Evolutionary conservation across 2,797 vertebrate genomes (phyloP), one percentile per base, ranked within the genome.

Genomic region (Neostethus bicornis): DNA sequence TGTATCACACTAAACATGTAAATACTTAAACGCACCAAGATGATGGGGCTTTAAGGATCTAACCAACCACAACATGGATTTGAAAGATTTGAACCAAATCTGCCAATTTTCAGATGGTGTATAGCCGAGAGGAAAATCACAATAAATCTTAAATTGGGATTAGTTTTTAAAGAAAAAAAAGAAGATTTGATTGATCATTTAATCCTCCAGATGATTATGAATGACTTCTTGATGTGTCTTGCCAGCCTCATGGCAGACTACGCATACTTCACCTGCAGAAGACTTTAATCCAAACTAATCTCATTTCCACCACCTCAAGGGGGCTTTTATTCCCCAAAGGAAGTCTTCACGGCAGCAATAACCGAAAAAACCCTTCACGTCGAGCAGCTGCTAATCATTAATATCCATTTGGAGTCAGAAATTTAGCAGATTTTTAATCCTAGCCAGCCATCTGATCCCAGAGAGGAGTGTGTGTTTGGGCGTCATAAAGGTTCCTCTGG

Each of bases 61-160:
- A 65, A 55, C 26, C 47, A 69, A 63, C 70, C 55, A 16, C 19
- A 51, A 47, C 51, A 26, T 34, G 28, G 24, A 57, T 59, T 48
- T 66, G 67, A 58, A 41, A 72, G 42, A 59, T 65, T 55, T 62
- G 70, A 81, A 86, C 77, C 74, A 39, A 77, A 65, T 66, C 1
- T 50, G 56, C 76, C 61, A 66, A 46, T 26, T 44, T 38, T 2
- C 3, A 13, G 2, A 24, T 16, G 23, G 19, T 26, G 17, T 28
- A 20, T 16, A 14, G n/a, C 21, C 12, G 5, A 21, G 13, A 25
- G 59, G 21, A 47, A 35, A 42, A n/a, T 14, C 9, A 50, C 62
- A 21, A 19, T 35, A 24, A 25, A 34, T 7, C 51, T 41, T 13
- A 21, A 3, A 1, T 25, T 24, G 23, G 45, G 1, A 51, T 46